Percentiles rank a stretch among this genome's conserved stretches.
Conservation (phyloP, 2,113 vertebrate species). For the Orientallactaga bullata region DNA sequence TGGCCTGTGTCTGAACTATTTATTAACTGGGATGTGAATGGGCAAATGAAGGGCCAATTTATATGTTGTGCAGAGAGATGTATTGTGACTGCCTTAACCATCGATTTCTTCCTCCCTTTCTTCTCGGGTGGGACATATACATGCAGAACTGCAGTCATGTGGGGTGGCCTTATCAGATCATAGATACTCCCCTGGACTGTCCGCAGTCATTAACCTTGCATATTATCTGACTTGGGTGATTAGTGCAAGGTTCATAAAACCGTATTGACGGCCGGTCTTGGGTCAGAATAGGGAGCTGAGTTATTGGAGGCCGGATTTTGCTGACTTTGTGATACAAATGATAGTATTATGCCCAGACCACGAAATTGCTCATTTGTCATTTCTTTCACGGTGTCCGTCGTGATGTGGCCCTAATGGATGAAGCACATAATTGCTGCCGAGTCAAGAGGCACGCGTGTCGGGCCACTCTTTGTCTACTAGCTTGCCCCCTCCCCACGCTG, state of each 20-base stretch:
- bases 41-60: slow-evolving; percentile 92
- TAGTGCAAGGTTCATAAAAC: slow-evolving; percentile 91
- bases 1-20: slow-evolving; percentile 89
- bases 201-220: slow-evolving; percentile 92
- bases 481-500: not conserved
- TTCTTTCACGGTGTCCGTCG: slow-evolving; percentile 89
- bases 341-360: slow-evolving; percentile 87
- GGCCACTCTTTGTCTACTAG: slow-evolving; percentile 80
- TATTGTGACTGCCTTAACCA: slow-evolving; percentile 87
- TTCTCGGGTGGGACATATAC: slow-evolving; percentile 87
- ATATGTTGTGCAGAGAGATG: slow-evolving; percentile 90
- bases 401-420: slow-evolving; percentile 88
- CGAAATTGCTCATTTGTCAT: slow-evolving; percentile 92
- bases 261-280: slow-evolving; percentile 87
- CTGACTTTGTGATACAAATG: slow-evolving; percentile 93
- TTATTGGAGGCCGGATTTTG: slow-evolving; percentile 90
- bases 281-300: slow-evolving; percentile 87
- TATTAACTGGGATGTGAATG: slow-evolving; percentile 93
- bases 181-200: slow-evolving; percentile 89
- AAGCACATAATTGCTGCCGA: slow-evolving; percentile 75
- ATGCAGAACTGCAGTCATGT: slow-evolving; percentile 86
- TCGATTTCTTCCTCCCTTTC: slow-evolving; percentile 89
- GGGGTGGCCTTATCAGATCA: slow-evolving; percentile 91
- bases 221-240: slow-evolving; percentile 93
- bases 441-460: slow-evolving; percentile 62